These are phyloP conservation scores for Caenorhabditis drosophilae DNA, from an alignment of 2,888 invertebrate species.

Conservation along the genomic window DNA sequence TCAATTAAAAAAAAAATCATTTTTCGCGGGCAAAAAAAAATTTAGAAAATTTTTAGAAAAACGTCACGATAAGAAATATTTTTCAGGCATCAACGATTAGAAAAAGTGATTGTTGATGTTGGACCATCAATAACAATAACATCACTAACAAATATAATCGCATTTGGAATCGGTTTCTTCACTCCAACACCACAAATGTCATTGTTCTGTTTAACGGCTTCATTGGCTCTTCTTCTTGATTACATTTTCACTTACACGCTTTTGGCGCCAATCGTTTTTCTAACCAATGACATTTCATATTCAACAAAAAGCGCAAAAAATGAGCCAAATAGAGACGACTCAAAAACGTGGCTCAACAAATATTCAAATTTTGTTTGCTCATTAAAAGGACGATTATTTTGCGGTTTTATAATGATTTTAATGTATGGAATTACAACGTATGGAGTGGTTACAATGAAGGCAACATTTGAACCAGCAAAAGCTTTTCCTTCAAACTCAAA, in stretches of 20 bases:
- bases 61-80: neutral
- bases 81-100: constrained; percentile 28
- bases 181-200: constrained; percentile 68
- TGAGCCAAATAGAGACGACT: constrained; percentile 9
- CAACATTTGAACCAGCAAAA: constrained; percentile 64
- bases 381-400: constrained; percentile 32
- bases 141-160: constrained; percentile 66
- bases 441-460: constrained; percentile 40
- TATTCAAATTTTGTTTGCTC: constrained; percentile 47
- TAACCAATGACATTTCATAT: constrained; percentile 32
- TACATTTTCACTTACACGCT: constrained; percentile 66
- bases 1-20: neutral
- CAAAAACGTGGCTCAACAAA: constrained; percentile 11
- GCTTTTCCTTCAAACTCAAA: constrained; percentile 65
- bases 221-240: constrained; percentile 65
- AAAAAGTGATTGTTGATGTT: constrained; percentile 59
- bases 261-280: constrained; percentile 50
- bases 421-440: constrained; percentile 43
- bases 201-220: constrained; percentile 65
- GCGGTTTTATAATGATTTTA: constrained; percentile 19
- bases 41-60: neutral
- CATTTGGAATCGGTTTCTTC: constrained; percentile 65
- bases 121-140: constrained; percentile 68
- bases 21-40: neutral
- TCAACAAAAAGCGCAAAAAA: constrained; percentile 12